A percentile compares a stretch with the other conserved stretches of the same genome.
phyloP scores from a whole-genome alignment of 2,888 invertebrate species.

The Philaethria dido region DNA sequence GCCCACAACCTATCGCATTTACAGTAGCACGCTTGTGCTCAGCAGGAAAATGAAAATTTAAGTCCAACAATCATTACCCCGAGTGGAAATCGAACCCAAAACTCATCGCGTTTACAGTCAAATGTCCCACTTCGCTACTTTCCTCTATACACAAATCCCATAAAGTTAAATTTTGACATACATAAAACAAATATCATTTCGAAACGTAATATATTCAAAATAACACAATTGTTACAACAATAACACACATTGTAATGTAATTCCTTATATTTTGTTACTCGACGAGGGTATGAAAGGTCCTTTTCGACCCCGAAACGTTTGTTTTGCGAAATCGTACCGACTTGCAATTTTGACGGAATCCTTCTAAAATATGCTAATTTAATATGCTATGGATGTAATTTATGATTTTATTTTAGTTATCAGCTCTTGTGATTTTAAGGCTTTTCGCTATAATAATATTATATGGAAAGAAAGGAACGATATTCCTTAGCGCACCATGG shows the following conservation, averaged over 20 bases:
- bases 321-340: constrained; percentile 32
- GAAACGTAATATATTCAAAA: neutral
- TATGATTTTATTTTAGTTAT: neutral
- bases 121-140: too few relatives aligned
- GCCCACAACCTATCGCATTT: too few relatives aligned
- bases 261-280: constrained; percentile 27
- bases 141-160: too few relatives aligned
- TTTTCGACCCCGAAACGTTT: constrained; percentile 22
- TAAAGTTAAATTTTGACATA: neutral
- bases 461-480: too few relatives aligned
- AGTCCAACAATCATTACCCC: too few relatives aligned
- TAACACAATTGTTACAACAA: constrained; percentile 19
- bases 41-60: too few relatives aligned
- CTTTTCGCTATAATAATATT: too few relatives aligned
- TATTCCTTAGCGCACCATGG: too few relatives aligned
- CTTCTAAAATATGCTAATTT: constrained; percentile 19
- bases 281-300: constrained; percentile 36
- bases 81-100: too few relatives aligned
- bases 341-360: constrained; percentile 13
- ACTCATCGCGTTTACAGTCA: too few relatives aligned
- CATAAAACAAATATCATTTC: neutral
- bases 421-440: too few relatives aligned
- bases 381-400: neutral
- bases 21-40: too few relatives aligned
- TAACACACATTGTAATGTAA: constrained; percentile 18